Percentiles rank a stretch among this genome's conserved stretches.
These are phyloP conservation scores for Bibio marci DNA, from an alignment of 2,888 invertebrate species.

Conservation along the genomic window DNA sequence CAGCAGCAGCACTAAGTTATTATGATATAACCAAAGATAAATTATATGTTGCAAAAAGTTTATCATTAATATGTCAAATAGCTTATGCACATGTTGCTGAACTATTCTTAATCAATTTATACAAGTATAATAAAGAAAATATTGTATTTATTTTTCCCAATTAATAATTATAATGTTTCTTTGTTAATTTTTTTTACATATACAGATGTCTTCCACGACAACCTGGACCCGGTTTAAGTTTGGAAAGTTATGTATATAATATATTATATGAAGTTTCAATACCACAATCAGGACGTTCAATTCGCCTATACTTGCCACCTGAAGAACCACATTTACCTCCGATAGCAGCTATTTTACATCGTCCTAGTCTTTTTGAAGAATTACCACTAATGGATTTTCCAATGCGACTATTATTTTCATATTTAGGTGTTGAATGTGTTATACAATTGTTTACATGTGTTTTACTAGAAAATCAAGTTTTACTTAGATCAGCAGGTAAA, in stretches of 20 bases:
- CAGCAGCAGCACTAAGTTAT: conserved; percentile 63
- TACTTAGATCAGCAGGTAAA: conserved; percentile 78
- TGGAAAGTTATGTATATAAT: conserved; percentile 92
- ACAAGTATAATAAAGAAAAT: conserved; percentile 38
- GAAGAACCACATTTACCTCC: conserved; percentile 49
- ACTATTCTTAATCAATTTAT: conserved; percentile 72
- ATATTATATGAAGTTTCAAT: conserved; percentile 85
- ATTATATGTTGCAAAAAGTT: conserved; percentile 88
- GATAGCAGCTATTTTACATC: conserved; percentile 49
- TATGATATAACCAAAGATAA: conserved; percentile 90
- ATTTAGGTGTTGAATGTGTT: conserved; percentile 81
- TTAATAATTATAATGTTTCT: conserved; percentile 5
- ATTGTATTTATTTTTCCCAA: conserved; percentile 1
- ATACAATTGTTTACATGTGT: conserved; percentile 90
- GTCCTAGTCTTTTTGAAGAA: conserved; percentile 62
- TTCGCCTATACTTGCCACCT: conserved; percentile 57
- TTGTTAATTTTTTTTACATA: neutral
- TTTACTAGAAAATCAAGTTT: conserved; percentile 88
- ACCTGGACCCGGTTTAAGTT: conserved; percentile 56
- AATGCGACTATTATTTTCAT: conserved; percentile 68
- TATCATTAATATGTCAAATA: conserved; percentile 79
- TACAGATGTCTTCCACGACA: conserved; percentile 59
- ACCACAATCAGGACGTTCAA: conserved; percentile 75
- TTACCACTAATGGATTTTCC: conserved; percentile 91
- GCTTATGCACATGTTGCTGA: conserved; percentile 79